Base-by-base conservation (phyloP, 2,888 invertebrate species). In the Agriopis marginaria region DNA sequence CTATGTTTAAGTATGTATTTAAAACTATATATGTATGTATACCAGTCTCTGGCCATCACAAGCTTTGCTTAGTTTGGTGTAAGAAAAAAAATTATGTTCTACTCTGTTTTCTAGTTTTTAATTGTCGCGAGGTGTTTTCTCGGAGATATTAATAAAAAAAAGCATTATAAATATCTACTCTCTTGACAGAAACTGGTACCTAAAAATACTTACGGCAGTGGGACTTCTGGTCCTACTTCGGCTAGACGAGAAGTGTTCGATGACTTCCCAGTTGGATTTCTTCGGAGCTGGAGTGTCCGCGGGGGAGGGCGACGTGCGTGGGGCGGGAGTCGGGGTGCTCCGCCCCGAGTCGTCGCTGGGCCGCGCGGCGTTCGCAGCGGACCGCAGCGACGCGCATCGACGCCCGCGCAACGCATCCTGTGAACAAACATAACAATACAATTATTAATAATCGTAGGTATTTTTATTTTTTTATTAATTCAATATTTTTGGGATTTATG, bases 251-350 rank as follows among this genome's bases (percentile, higher is more conserved):
- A 97, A 98, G 90, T 98, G 98, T 88, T 98, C 97, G 82, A 98
- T 98, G 78, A 98, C 98, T 88, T 98, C 97, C 98, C 98, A 98
- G 92, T 98, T 98, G 81, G 97, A 97, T 87, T 97, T 97, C 88
- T 96, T 96, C 4, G 96, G 95, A 3, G 95, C 95, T 23, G 91
- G 89, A 0, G 90, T 87, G 54, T 86, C 90, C 0, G 96, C 95
- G 55, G 96, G 95, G 23, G 95, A 91, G 73, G 96, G 86, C 65
- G 95, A 87, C 70, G 95, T 82, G 78, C 90, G 93, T 54, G 84
- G 90, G 83, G 89, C 88, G 10, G 91, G 88, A 14, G 88, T 83
- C 0, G 92, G 93, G 11, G 93, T 91, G 79, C 92, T 87, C 72
- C 93, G 84, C 70, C 93, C 87, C 68, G 95, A 89, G 71, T 95